Percentiles rank a stretch among this genome's conserved stretches.
Evolutionary conservation across 2,888 invertebrate genomes (phyloP).

Genomic region (Epinotia demarniana): DNA sequence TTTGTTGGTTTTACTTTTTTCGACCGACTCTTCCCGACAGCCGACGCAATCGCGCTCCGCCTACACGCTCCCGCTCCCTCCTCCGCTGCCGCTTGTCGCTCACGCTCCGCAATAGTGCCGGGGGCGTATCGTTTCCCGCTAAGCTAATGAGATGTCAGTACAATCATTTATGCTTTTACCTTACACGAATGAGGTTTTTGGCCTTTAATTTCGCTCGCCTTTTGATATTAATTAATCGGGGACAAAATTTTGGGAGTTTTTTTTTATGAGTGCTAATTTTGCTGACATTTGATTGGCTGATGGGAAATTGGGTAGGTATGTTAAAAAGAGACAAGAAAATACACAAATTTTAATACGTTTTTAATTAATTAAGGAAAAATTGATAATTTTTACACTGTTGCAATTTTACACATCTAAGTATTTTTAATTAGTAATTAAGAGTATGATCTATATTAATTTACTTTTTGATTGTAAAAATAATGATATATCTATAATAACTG

Average conservation of each 20-base stretch:
- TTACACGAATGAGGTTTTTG: conserved; percentile 79
- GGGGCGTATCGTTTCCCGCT: conserved; percentile 76
- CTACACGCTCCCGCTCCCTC: not conserved
- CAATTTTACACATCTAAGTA: too few relatives aligned
- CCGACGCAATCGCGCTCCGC: not conserved
- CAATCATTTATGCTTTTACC: conserved; percentile 83
- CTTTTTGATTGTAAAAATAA: too few relatives aligned
- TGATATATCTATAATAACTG: too few relatives aligned
- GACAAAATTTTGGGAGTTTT: conserved; percentile 51
- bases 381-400: not conserved
- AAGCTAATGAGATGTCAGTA: conserved; percentile 85
- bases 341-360: not conserved
- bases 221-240: conserved; percentile 74
- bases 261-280: conserved; percentile 34
- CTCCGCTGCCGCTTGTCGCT: conserved; percentile 49
- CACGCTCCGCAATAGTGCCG: conserved; percentile 62
- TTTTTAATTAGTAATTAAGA: too few relatives aligned
- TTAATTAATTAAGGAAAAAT: not conserved
- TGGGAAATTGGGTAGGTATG: conserved; percentile 33
- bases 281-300: conserved; percentile 37
- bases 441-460: too few relatives aligned
- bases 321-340: not conserved
- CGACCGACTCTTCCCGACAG: too few relatives aligned
- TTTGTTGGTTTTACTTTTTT: not conserved
- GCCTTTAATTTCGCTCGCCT: conserved; percentile 74